phyloP scores from a whole-genome alignment of 1,140 invertebrate species.

The Physella acuta region DNA sequence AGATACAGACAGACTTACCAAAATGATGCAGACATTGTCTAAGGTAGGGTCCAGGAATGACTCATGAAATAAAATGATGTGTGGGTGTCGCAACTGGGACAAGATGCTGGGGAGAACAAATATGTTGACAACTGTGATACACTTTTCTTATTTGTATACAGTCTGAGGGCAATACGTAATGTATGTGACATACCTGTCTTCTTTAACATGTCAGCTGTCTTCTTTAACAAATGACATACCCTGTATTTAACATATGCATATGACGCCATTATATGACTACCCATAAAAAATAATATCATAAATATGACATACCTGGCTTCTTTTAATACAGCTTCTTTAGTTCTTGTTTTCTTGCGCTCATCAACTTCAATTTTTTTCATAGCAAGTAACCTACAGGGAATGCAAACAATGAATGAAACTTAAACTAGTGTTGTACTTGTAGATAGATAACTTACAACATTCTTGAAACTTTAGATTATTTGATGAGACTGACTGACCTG shows the following conservation, averaged over 20 bases:
- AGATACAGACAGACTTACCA: slow-evolving; percentile 39
- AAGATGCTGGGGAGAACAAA: slow-evolving; percentile 56
- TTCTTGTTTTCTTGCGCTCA: slow-evolving; percentile 48
- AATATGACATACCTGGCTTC: slow-evolving; percentile 49
- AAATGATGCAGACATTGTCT: slow-evolving; percentile 49
- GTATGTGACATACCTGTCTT: no score
- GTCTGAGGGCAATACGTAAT: not conserved
- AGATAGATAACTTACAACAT: not conserved
- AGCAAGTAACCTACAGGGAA: slow-evolving; percentile 42
- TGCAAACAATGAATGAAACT: not conserved
- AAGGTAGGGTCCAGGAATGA: slow-evolving; percentile 52
- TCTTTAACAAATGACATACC: not conserved
- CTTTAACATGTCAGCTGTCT: no score
- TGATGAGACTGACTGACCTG: slow-evolving; percentile 35
- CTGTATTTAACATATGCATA: not conserved
- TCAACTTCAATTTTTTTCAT: slow-evolving; percentile 54
- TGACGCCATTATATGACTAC: not conserved
- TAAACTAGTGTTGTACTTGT: not conserved
- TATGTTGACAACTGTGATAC: no score
- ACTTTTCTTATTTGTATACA: no score
- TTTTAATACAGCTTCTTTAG: slow-evolving; percentile 49
- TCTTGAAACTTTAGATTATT: not conserved
- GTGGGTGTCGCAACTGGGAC: slow-evolving; percentile 52
- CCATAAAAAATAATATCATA: not conserved
- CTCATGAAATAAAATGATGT: slow-evolving; percentile 55